Conservation (phyloP, 1,140 invertebrate species). For the Ceratosolen fusciceps region DNA sequence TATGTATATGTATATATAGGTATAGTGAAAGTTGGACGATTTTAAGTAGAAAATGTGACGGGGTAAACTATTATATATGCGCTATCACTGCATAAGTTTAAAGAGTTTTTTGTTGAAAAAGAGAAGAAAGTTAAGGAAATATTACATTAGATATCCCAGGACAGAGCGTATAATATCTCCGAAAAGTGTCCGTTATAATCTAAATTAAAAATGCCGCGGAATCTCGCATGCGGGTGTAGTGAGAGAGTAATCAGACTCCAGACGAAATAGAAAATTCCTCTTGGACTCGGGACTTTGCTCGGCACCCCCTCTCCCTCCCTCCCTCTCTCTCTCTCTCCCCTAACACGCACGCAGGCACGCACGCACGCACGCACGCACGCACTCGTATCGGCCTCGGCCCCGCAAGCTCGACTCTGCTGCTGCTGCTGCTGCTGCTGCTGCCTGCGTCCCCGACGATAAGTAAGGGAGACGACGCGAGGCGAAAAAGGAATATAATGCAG, state of each 20-base stretch:
- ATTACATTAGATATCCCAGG: slow-evolving; percentile 43
- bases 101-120: slow-evolving; percentile 5
- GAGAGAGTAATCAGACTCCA: slow-evolving; percentile 43
- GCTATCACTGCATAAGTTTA: neutral
- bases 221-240: slow-evolving; percentile 39
- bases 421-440: too few species aligned
- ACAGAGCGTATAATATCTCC: slow-evolving; percentile 38
- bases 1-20: too few species aligned
- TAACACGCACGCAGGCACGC: neutral
- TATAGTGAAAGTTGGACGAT: neutral
- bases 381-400: too few species aligned
- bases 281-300: slow-evolving; percentile 40
- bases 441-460: slow-evolving; percentile 41
- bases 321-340: slow-evolving; percentile 4
- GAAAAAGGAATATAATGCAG: slow-evolving; percentile 23
- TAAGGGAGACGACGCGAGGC: slow-evolving; percentile 32
- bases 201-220: slow-evolving; percentile 50
- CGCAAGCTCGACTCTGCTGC: too few species aligned
- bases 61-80: neutral
- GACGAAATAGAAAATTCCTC: slow-evolving; percentile 57
- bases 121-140: slow-evolving; percentile 27
- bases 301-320: neutral
- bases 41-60: neutral
- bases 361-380: too few species aligned
- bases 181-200: slow-evolving; percentile 46